Conservation (phyloP, 2,888 invertebrate species). For the Macrophya annulata region DNA sequence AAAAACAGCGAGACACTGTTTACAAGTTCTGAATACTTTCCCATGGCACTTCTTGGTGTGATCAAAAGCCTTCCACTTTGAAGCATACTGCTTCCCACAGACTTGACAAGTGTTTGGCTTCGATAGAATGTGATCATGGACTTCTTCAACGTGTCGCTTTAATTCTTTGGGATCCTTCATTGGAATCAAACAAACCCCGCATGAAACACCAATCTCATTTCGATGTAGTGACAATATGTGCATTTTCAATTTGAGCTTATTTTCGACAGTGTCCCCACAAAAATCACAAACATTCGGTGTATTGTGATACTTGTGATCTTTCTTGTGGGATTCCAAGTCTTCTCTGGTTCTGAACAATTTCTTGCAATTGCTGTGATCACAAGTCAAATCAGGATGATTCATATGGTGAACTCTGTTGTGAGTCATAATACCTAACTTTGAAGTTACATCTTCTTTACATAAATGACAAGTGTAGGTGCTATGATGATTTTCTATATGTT, state of each 20-base stretch:
- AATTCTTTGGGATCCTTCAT: conserved; percentile 82
- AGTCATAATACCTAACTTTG: conserved; percentile 82
- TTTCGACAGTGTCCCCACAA: conserved; percentile 82
- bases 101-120: conserved; percentile 82
- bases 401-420: conserved; percentile 82
- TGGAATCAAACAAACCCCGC: conserved; percentile 82
- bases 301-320: conserved; percentile 80
- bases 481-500: conserved; percentile 82
- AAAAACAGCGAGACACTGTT: conserved; percentile 83
- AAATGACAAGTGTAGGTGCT: conserved; percentile 81
- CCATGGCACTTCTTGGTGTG: conserved; percentile 84
- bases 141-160: conserved; percentile 81
- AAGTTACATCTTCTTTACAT: conserved; percentile 81
- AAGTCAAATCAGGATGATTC: conserved; percentile 81
- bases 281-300: conserved; percentile 82
- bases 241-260: conserved; percentile 83
- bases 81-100: conserved; percentile 83
- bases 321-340: conserved; percentile 80
- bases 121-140: conserved; percentile 80
- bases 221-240: conserved; percentile 82
- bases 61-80: conserved; percentile 83
- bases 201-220: conserved; percentile 82
- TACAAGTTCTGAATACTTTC: conserved; percentile 82
- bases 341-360: conserved; percentile 81
- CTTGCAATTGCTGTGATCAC: conserved; percentile 78